Base-by-base conservation (phyloP, 1,140 invertebrate species). In the Aradophagus sp. region DNA sequence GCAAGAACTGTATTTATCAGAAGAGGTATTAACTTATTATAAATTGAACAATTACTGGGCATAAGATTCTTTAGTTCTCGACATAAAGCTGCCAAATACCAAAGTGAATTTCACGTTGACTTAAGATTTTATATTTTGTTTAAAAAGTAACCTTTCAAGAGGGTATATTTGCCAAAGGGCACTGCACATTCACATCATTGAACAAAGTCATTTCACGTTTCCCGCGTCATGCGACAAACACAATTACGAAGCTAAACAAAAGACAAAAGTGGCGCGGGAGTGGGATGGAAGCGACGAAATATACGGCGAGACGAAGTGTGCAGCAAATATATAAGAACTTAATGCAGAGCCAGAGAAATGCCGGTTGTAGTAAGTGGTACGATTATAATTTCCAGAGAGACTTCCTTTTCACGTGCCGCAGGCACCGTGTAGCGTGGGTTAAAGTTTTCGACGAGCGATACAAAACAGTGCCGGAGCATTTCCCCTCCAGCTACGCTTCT, bases 331-430 rank as follows among this genome's bases (percentile, higher is more conserved):
- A 48, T 69, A 61, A 69, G 65, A 61, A 61, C 47, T 59, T 53
- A 55, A 61, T 55, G 53, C 47, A 41, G 27, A 50, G 27, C 13
- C 42, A 32, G 44, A 58, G 50, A 53, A 53, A 36, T 45, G 59
- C 47, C 42, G 42, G 55, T 27, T 63, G 48, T 29, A 52, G 39
- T 50, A 52, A 67, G 66, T 66, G 59, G 63, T 19, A 45, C 53
- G 68, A 71, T 71, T 65, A 71, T 65, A 71, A 65, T 65, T 71
- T 71, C 31, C 47, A 65, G 47, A 59, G 59, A 59, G 53, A 58
- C 59, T 53, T 59, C 38, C 47, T 41, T 65, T 59, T 59, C 68
- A 41, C 61, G 55, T 55, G 61, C 59, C 59, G 55, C 61, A 48
- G 55, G 61, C 59, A 56, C 15, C 39, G 20, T 8, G 47, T 32